These are phyloP conservation scores for Glossophaga mutica DNA, from an alignment of 2,797 vertebrate species.

Conservation along the genomic window DNA sequence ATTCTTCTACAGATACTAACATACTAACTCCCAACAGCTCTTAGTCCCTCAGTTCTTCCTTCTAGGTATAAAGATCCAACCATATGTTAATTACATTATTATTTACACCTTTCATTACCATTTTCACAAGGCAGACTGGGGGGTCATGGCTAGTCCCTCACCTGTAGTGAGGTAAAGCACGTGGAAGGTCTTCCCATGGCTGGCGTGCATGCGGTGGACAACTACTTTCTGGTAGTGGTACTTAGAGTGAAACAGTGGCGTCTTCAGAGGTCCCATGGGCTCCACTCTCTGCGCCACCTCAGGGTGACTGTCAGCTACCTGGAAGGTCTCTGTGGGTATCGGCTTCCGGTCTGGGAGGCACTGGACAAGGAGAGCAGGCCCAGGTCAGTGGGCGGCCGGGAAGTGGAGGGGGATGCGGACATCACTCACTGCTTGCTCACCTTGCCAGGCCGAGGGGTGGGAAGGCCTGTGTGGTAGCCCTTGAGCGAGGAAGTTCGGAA, in stretches of 20 bases:
- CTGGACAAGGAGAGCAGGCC: constrained; percentile 48
- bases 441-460: constrained; percentile 81
- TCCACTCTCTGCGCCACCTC: constrained; percentile 80
- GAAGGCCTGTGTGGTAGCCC: constrained; percentile 70
- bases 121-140: background rate
- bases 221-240: constrained; percentile 80
- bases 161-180: constrained; percentile 83
- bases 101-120: background rate
- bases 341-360: constrained; percentile 75
- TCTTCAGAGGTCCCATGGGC: constrained; percentile 65
- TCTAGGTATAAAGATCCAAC: background rate
- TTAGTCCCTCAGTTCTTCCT: background rate
- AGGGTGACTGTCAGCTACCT: constrained; percentile 82
- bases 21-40: background rate
- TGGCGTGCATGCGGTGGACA: constrained; percentile 74
- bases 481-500: constrained; percentile 81
- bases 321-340: constrained; percentile 82
- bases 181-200: constrained; percentile 17
- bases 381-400: background rate
- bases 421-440: constrained; percentile 59
- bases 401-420: accelerated
- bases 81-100: background rate
- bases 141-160: background rate
- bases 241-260: constrained; percentile 81
- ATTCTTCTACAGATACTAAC: background rate